phyloP scores from a whole-genome alignment of 2,888 invertebrate species.

The Conus canariensis region DNA sequence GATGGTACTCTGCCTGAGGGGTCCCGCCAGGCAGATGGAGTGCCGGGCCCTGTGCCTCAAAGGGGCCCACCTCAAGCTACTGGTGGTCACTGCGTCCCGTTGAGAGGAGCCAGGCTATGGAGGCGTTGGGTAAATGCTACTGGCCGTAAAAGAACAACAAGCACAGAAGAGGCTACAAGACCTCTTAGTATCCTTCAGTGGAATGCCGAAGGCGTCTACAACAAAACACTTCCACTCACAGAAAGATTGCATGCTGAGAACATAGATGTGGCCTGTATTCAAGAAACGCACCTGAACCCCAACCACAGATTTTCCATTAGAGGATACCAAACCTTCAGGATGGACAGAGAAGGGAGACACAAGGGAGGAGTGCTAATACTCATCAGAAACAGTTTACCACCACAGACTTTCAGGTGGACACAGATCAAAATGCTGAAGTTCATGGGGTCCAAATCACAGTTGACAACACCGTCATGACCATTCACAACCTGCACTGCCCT shows the following conservation, averaged over 20 bases:
- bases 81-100: too few relatives aligned
- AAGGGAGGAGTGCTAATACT: conserved; percentile 38
- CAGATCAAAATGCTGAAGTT: too few relatives aligned
- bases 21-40: too few relatives aligned
- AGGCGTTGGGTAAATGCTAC: too few relatives aligned
- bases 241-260: conserved; percentile 49
- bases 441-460: too few relatives aligned
- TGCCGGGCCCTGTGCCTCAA: background rate
- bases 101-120: too few relatives aligned
- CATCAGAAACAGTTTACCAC: too few relatives aligned
- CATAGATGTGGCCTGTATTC: conserved; percentile 49
- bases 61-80: background rate
- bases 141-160: too few relatives aligned
- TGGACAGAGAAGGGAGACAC: conserved; percentile 43
- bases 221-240: conserved; percentile 46
- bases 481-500: background rate
- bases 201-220: conserved; percentile 32
- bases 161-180: too few relatives aligned
- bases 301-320: conserved; percentile 40
- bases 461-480: too few relatives aligned
- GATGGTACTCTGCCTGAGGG: too few relatives aligned
- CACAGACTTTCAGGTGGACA: too few relatives aligned
- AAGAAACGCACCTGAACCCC: conserved; percentile 47
- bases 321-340: conserved; percentile 47
- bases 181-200: background rate